These are phyloP conservation scores for Drymodes brunneopygia DNA, from an alignment of 2,113 vertebrate species.

Conservation along the genomic window DNA sequence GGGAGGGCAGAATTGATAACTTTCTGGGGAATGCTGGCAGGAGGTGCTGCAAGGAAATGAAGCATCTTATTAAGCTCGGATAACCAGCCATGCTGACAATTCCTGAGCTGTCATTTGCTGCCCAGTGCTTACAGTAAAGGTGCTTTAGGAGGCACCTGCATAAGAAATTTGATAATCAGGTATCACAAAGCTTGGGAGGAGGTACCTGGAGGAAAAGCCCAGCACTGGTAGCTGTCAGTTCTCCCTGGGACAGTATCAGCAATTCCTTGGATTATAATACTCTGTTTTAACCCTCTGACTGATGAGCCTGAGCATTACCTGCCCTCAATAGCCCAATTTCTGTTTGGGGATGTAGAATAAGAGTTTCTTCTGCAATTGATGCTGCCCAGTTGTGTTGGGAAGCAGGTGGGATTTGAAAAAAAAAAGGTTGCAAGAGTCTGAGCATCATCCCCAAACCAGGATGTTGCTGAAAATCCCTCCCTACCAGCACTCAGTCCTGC, in stretches of 20 bases:
- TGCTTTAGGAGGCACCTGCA: background rate
- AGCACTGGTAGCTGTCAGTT: background rate
- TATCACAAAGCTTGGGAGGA: background rate
- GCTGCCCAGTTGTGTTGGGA: background rate
- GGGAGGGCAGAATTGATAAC: constrained; percentile 45
- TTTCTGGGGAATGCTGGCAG: constrained; percentile 3
- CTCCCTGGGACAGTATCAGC: background rate
- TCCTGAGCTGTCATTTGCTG: background rate
- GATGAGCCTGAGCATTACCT: background rate
- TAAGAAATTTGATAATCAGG: background rate
- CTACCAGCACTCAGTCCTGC: background rate
- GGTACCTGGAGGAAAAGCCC: background rate
- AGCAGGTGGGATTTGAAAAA: background rate
- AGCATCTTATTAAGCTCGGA: constrained; percentile 7
- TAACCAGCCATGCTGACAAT: constrained; percentile 2
- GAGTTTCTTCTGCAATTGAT: background rate
- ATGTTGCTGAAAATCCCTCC: background rate
- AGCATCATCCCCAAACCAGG: background rate
- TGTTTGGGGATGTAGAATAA: background rate
- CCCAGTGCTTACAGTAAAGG: background rate
- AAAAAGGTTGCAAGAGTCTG: background rate
- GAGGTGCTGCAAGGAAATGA: background rate
- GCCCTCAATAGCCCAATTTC: background rate
- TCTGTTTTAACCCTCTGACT: background rate
- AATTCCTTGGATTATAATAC: background rate